phyloP scores from a whole-genome alignment of 2,113 vertebrate genomes.

The Catagonus wagneri region DNA sequence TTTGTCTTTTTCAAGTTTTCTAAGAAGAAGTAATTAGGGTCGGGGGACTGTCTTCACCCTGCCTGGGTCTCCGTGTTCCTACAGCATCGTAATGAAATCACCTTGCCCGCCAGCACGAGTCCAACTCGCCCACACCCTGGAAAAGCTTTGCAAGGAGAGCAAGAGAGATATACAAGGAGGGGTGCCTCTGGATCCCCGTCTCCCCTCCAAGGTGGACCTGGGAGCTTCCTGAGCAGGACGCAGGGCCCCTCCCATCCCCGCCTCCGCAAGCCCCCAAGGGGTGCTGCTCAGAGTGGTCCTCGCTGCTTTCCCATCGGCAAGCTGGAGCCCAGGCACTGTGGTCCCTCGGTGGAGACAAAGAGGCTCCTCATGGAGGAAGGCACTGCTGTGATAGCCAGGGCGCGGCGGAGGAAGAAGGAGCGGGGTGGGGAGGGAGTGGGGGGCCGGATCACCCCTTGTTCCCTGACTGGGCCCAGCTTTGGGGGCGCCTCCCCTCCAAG shows the following conservation, averaged over 20 bases:
- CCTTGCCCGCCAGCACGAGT: rapidly evolving
- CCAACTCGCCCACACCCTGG: background rate
- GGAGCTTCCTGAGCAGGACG: background rate
- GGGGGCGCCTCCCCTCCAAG: background rate
- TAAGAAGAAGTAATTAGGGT: background rate
- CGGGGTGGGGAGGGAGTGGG: rapidly evolving
- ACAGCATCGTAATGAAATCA: background rate
- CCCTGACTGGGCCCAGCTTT: rapidly evolving
- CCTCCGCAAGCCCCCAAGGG: rapidly evolving
- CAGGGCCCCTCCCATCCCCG: rapidly evolving
- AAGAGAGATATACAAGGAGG: background rate
- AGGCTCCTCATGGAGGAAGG: background rate
- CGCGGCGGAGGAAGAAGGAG: rapidly evolving
- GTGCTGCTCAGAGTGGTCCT: rapidly evolving
- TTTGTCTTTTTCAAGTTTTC: background rate
- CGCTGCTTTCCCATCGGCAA: rapidly evolving
- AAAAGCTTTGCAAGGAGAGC: background rate
- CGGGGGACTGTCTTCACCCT: rapidly evolving
- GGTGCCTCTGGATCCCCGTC: rapidly evolving
- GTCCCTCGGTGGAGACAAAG: background rate
- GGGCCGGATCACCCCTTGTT: too few relatives aligned
- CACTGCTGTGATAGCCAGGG: rapidly evolving
- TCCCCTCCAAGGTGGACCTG: background rate
- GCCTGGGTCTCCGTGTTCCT: background rate
- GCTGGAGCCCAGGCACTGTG: rapidly evolving